Evolutionary conservation across 2,797 vertebrate species (phyloP).

Genomic region (Cynopterus sphinx): DNA sequence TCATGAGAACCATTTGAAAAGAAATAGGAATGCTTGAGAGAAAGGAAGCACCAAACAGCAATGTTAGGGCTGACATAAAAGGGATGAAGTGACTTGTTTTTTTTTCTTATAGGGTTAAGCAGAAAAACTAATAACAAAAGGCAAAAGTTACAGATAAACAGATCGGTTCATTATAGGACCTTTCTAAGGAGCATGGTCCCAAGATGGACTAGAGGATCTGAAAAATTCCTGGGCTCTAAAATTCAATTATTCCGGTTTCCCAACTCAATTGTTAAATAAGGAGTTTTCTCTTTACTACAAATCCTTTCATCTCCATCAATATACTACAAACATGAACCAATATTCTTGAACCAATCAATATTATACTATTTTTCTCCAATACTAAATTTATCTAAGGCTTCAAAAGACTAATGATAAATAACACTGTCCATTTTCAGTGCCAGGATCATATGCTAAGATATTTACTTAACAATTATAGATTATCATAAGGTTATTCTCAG

Average conservation of each 20-base stretch:
- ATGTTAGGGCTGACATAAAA: not conserved
- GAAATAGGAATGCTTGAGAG: conserved; percentile 19
- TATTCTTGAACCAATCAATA: conserved; percentile 11
- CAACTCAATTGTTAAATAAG: not conserved
- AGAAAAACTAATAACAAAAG: conserved; percentile 13
- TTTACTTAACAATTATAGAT: not conserved
- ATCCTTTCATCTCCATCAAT: not conserved
- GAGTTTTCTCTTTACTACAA: not conserved
- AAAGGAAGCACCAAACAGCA: conserved; percentile 8
- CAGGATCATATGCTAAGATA: conserved; percentile 30
- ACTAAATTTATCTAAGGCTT: not conserved
- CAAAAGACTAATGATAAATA: not conserved
- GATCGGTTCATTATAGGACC: not conserved
- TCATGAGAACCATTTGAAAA: not conserved
- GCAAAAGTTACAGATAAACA: not conserved
- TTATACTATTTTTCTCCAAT: not conserved
- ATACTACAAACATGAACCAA: not conserved
- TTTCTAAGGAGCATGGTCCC: conserved; percentile 1
- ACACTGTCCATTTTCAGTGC: not conserved
- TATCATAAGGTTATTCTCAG: conserved; percentile 6
- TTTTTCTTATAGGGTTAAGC: not conserved
- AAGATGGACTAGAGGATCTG: not conserved
- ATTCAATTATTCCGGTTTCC: not conserved
- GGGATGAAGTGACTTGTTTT: not conserved
- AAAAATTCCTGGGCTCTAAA: conserved; percentile 38